phyloP scores from a whole-genome alignment of 2,113 vertebrate genomes.

The Sinocyclocheilus anophthalmus region DNA sequence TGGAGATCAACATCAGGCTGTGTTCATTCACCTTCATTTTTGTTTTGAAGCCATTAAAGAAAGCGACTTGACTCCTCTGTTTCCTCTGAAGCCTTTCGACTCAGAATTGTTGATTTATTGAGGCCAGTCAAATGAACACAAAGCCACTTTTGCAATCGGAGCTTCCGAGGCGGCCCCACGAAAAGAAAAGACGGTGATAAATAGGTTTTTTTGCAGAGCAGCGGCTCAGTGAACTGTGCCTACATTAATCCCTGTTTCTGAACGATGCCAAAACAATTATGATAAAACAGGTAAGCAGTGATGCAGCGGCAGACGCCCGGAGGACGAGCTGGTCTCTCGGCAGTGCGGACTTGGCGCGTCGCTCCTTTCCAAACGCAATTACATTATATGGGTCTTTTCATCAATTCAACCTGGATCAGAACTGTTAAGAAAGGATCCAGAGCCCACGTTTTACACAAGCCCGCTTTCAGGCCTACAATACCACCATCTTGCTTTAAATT shows the following conservation, averaged over 20 bases:
- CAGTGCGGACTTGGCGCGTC: background rate
- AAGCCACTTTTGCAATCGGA: background rate
- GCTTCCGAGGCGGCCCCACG: background rate
- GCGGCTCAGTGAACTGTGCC: slow-evolving; percentile 34
- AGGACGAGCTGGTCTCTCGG: background rate
- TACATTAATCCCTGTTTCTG: slow-evolving; percentile 41
- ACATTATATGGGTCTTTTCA: slow-evolving; percentile 17
- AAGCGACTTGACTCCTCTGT: background rate
- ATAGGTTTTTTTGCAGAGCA: background rate
- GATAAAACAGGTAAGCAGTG: slow-evolving; percentile 44
- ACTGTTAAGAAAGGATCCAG: slow-evolving; percentile 1
- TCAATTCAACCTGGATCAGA: background rate
- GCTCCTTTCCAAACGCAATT: slow-evolving; percentile 11
- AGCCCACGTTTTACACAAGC: background rate
- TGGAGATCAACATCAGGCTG: slow-evolving; percentile 27
- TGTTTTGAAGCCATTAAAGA: background rate
- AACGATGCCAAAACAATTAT: slow-evolving; percentile 38
- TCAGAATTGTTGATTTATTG: slow-evolving; percentile 16
- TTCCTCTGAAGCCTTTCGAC: background rate
- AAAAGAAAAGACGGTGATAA: slow-evolving; percentile 20
- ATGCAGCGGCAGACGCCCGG: background rate
- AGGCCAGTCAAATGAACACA: slow-evolving; percentile 14
- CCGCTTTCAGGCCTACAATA: background rate
- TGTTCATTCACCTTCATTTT: background rate
- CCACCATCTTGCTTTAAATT: background rate